Evolutionary conservation across 1,140 invertebrate genomes (phyloP).

Genomic region (Phthorimaea operculella): DNA sequence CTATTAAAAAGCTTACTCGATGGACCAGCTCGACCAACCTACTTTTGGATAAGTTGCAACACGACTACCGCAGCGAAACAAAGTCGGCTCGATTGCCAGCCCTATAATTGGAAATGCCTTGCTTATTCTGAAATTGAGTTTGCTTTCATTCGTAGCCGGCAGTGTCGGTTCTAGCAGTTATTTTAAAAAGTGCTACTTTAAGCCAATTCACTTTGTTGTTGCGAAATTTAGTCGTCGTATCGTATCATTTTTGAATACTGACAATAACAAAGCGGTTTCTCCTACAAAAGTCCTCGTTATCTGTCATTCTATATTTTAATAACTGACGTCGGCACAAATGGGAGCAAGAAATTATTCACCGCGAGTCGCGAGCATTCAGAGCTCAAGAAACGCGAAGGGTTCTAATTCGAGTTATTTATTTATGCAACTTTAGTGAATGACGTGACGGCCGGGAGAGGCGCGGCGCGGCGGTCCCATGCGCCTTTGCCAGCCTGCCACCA

Average conservation of each 20-base stretch:
- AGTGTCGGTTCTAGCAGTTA: background rate
- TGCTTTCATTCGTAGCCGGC: background rate
- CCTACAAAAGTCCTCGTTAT: background rate
- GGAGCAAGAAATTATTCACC: slow-evolving; percentile 19
- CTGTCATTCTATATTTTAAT: slow-evolving; percentile 2
- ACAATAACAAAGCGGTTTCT: background rate
- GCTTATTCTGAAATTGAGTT: slow-evolving; percentile 1
- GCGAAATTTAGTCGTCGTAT: background rate
- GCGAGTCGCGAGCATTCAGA: slow-evolving; percentile 14
- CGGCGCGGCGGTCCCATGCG: slow-evolving; percentile 20
- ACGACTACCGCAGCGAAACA: slow-evolving; percentile 3
- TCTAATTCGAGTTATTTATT: slow-evolving; percentile 50
- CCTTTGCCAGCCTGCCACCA: too few relatives aligned
- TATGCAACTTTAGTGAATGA: slow-evolving; percentile 49
- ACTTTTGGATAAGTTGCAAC: slow-evolving; percentile 9
- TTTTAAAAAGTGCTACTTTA: background rate
- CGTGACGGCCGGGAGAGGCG: slow-evolving; percentile 23
- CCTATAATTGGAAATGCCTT: background rate
- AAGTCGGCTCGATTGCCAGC: background rate
- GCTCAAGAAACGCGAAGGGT: slow-evolving; percentile 30
- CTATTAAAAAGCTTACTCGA: background rate
- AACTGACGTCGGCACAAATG: slow-evolving; percentile 11
- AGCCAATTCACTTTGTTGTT: too few relatives aligned
- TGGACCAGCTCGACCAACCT: background rate
- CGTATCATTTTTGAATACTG: background rate